Conservation (phyloP, 1,140 invertebrate species). For the Nylanderia fulva region DNA sequence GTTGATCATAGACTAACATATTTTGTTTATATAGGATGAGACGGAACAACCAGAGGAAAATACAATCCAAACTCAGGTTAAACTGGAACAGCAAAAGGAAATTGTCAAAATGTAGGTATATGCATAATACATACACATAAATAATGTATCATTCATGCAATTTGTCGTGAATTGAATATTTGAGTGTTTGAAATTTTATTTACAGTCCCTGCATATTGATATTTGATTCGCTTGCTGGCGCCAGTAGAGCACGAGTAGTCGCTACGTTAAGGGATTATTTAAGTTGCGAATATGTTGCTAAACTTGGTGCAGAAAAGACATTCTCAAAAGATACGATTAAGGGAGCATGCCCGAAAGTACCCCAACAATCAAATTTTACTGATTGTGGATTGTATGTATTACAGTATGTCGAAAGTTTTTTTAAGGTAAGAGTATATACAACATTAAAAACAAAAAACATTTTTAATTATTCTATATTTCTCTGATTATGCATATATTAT, state of each 20-base stretch:
- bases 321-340: slow-evolving; percentile 94
- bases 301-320: slow-evolving; percentile 88
- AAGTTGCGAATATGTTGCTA: slow-evolving; percentile 94
- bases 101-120: slow-evolving; percentile 77
- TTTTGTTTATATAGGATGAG: slow-evolving; percentile 77
- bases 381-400: slow-evolving; percentile 98
- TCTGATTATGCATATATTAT: neutral
- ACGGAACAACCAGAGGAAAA: slow-evolving; percentile 65
- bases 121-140: neutral
- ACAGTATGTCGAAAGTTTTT: slow-evolving; percentile 98
- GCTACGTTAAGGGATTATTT: slow-evolving; percentile 96
- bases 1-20: neutral
- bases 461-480: slow-evolving; percentile 28
- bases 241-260: slow-evolving; percentile 92
- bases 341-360: slow-evolving; percentile 94
- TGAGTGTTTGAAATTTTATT: slow-evolving; percentile 51
- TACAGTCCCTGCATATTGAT: slow-evolving; percentile 94
- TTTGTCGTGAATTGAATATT: neutral
- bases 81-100: slow-evolving; percentile 64
- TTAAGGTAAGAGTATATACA: slow-evolving; percentile 87
- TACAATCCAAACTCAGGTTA: slow-evolving; percentile 4
- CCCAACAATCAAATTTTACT: slow-evolving; percentile 98
- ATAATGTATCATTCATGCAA: neutral
- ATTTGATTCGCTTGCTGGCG: slow-evolving; percentile 96
- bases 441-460: neutral